These are phyloP conservation scores for Augochlora pura DNA, from an alignment of 1,140 invertebrate species.

Conservation along the genomic window DNA sequence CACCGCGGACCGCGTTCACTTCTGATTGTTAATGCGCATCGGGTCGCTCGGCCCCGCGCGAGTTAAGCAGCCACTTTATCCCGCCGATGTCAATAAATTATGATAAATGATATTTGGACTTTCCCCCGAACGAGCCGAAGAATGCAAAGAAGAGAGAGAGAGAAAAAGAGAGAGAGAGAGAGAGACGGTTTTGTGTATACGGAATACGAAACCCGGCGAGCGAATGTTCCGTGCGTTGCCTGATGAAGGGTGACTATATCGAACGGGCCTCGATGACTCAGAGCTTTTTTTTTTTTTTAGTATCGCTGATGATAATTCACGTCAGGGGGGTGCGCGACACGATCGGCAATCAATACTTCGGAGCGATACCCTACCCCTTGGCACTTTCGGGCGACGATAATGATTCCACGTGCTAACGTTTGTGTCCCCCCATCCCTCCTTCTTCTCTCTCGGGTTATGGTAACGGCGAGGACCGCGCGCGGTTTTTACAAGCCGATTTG, in stretches of 20 bases:
- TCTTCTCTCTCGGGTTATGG: too few species aligned
- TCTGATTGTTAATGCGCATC: background rate
- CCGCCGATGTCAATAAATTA: conserved; percentile 32
- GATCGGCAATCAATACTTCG: conserved; percentile 73
- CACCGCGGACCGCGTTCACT: background rate
- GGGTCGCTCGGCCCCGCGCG: background rate
- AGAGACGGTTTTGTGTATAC: conserved; percentile 32
- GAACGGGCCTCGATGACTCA: conserved; percentile 72
- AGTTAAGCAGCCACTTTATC: conserved; percentile 23
- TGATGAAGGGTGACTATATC: conserved; percentile 67
- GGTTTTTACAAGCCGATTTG: background rate
- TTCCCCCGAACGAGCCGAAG: conserved; percentile 14
- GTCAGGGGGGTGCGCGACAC: conserved; percentile 70
- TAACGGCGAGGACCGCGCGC: conserved; percentile 1
- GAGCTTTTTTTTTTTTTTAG: conserved; percentile 69
- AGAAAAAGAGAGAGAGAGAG: too few species aligned
- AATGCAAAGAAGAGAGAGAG: conserved; percentile 40
- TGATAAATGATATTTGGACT: conserved; percentile 38
- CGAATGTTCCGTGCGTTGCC: conserved; percentile 51
- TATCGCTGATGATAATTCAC: conserved; percentile 73
- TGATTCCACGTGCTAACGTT: conserved; percentile 30
- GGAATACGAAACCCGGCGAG: conserved; percentile 42
- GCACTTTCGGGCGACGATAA: conserved; percentile 48
- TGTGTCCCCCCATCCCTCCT: too few species aligned
- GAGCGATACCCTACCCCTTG: conserved; percentile 57